These are phyloP conservation scores for Addax nasomaculatus DNA, from an alignment of 2,113 vertebrate genomes.

Conservation along the genomic window DNA sequence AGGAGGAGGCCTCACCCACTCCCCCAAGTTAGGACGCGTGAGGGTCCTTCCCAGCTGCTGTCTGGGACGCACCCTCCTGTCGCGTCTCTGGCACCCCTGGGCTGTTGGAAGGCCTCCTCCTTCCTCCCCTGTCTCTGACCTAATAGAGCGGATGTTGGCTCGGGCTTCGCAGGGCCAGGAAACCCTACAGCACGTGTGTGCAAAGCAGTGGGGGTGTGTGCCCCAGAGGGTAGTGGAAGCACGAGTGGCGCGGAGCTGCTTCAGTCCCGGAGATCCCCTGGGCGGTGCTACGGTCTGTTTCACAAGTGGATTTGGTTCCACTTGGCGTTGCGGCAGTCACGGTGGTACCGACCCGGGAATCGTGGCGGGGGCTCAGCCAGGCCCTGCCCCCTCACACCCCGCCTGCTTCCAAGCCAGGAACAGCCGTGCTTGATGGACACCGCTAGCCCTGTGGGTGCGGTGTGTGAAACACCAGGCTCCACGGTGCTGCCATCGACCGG, in stretches of 20 bases:
- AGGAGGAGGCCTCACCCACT: background rate
- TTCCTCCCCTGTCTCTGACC: background rate
- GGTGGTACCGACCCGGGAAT: accelerated
- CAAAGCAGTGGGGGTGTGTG: accelerated
- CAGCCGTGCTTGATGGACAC: background rate
- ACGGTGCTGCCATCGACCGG: accelerated
- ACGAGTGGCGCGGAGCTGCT: accelerated
- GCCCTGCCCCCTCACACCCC: background rate
- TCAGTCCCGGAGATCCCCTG: background rate
- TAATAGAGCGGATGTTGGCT: background rate
- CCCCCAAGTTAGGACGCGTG: accelerated
- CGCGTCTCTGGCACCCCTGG: background rate
- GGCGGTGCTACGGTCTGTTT: accelerated
- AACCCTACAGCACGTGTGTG: background rate
- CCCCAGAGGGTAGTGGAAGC: background rate
- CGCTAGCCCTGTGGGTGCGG: accelerated
- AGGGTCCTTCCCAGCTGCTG: background rate
- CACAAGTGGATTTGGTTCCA: background rate
- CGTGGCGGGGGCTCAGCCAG: accelerated
- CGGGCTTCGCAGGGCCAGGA: background rate
- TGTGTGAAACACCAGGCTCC: background rate
- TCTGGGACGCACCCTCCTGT: background rate
- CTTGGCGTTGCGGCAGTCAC: accelerated
- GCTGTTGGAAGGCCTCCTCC: background rate
- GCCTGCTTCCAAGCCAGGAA: accelerated